These are phyloP conservation scores for Drosophila tsacasi DNA, from an alignment of 1,140 invertebrate genomes.

Conservation along the genomic window DNA sequence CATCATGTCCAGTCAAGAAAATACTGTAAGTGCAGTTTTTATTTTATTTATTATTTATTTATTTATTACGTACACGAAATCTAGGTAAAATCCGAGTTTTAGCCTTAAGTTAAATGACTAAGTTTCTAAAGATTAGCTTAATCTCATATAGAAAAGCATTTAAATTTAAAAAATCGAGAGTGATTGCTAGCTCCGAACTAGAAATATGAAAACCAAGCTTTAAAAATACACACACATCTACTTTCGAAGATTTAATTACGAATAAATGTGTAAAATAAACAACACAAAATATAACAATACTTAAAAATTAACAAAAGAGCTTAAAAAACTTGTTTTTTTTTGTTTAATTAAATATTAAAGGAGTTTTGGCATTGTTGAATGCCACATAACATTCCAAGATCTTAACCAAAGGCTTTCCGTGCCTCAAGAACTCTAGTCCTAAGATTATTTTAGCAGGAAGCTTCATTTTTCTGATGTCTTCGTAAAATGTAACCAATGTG, in stretches of 20 bases:
- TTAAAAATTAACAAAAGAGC: not conserved
- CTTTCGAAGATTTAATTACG: not conserved
- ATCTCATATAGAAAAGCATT: not conserved
- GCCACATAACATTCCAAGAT: not conserved
- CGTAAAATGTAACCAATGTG: not conserved
- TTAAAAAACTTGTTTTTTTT: not conserved
- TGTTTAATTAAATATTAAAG: not conserved
- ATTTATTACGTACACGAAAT: constrained; percentile 43
- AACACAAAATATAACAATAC: not conserved
- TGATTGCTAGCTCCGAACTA: not conserved
- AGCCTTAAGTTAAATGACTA: constrained; percentile 40
- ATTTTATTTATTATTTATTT: too few species aligned
- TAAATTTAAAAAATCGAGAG: not conserved
- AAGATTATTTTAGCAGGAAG: not conserved
- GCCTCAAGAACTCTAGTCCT: not conserved
- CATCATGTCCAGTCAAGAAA: not conserved
- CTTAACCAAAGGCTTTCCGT: not conserved
- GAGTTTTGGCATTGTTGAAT: constrained; percentile 4
- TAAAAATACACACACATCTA: not conserved
- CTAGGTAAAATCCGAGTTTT: constrained; percentile 50
- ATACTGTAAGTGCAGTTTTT: constrained; percentile 34
- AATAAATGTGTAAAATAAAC: not conserved
- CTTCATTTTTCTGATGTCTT: not conserved
- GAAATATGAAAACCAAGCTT: not conserved
- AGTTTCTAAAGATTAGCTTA: constrained; percentile 6